phyloP scores from a whole-genome alignment of 2,113 vertebrate genomes.

The Limanda limanda region DNA sequence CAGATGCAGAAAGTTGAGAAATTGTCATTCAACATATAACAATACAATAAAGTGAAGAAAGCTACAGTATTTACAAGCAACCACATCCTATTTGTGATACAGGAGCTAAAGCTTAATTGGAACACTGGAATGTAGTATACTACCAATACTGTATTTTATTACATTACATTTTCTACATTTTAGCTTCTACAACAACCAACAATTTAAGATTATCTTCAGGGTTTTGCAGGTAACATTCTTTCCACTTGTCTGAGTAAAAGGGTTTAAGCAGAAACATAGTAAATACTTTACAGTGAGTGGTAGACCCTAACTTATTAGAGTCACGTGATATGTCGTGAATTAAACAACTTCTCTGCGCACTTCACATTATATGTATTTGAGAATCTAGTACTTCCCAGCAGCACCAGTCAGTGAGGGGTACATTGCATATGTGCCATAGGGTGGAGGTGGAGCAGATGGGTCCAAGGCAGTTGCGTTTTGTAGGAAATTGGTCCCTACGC shows the following conservation, averaged over 20 bases:
- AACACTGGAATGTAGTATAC: no score
- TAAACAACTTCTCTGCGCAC: not conserved
- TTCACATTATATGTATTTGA: not conserved
- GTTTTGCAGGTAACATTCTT: not conserved
- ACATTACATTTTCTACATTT: no score
- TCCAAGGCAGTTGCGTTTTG: conserved; percentile 13
- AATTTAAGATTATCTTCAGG: not conserved
- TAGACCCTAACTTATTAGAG: not conserved
- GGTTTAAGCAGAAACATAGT: no score
- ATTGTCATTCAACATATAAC: not conserved
- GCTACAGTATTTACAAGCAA: not conserved
- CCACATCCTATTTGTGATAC: not conserved
- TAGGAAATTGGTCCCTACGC: not conserved
- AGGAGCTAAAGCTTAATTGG: not conserved
- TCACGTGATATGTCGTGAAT: no score
- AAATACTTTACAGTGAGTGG: not conserved
- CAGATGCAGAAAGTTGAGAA: no score
- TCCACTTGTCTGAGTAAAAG: no score
- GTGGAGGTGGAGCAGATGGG: conserved; percentile 23
- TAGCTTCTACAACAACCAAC: not conserved
- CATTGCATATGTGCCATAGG: conserved; percentile 26
- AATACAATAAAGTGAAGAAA: not conserved
- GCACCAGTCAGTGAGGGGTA: conserved; percentile 34
- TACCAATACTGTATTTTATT: no score
- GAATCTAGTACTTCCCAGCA: conserved; percentile 1